Percentiles rank a stretch among this genome's conserved stretches.
These are phyloP conservation scores for Macaca fascicularis DNA, from an alignment of 2,113 vertebrate species.

Conservation along the genomic window T2T-MFA8v1.1 NC_088380.1:30788501-30789000, in stretches of 20 bases:
- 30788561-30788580: no score
- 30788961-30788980: not conserved
- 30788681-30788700: not conserved
- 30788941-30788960: not conserved
- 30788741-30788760: not conserved
- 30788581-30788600: no score
- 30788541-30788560: no score
- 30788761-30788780: not conserved
- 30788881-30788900: not conserved
- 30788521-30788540: no score
- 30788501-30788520: no score
- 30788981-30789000: not conserved
- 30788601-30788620: no score
- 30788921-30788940: constrained; percentile 12
- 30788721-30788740: not conserved
- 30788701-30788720: not conserved
- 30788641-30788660: no score
- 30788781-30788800: constrained; percentile 2
- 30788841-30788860: not conserved
- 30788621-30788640: no score
- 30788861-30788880: not conserved
- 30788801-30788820: not conserved
- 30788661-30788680: not conserved
- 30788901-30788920: constrained; percentile 5
- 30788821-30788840: not conserved